A percentile compares a stretch with the other conserved stretches of the same genome.
phyloP scores from a whole-genome alignment of 37 sponge, comb jelly and placozoan genomes.

The Eunapius fragilis region DNA sequence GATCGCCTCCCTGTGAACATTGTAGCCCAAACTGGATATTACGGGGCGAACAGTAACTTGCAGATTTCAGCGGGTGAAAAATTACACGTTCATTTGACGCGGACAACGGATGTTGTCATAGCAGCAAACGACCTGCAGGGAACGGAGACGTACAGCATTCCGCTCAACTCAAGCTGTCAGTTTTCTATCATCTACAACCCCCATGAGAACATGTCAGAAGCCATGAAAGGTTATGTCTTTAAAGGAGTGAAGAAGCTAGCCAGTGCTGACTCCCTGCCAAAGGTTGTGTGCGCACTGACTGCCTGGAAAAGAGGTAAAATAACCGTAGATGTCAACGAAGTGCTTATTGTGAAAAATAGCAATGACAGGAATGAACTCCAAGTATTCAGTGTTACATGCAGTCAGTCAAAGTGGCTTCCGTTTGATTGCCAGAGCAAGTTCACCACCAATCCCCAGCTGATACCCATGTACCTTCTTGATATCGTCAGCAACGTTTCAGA shows the following conservation, averaged over 20 bases:
- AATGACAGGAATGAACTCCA: background rate
- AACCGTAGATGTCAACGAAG: background rate
- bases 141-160: slow-evolving; percentile 8
- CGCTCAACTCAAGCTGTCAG: slow-evolving; percentile 7
- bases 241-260: background rate
- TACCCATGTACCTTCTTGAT: background rate
- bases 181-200: slow-evolving; percentile 4
- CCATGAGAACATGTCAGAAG: background rate
- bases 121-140: background rate
- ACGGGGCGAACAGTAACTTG: background rate
- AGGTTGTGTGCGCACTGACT: background rate
- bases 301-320: background rate
- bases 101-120: background rate
- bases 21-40: background rate
- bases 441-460: background rate
- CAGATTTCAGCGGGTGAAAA: slow-evolving; percentile 12
- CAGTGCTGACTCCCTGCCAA: background rate
- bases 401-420: background rate
- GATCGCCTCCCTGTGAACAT: background rate
- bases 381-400: background rate
- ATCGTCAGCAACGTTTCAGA: background rate
- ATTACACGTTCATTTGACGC: background rate
- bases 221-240: slow-evolving; percentile 14
- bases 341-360: background rate
- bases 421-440: background rate